Conservation (phyloP, 2,888 invertebrate species). For the Epinotia brunnichana region DNA sequence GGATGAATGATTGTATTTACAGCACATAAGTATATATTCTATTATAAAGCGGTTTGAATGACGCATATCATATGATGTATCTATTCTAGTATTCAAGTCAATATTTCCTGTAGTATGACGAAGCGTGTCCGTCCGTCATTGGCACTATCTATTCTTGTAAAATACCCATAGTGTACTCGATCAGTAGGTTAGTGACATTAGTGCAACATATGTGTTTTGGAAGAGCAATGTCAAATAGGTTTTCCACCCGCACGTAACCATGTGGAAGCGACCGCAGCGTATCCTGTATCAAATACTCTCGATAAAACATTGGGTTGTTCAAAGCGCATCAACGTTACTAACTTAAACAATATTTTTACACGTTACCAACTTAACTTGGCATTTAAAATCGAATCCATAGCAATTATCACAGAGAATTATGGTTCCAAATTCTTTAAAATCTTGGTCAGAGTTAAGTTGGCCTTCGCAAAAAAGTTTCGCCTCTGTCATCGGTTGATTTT, state of each 20-base stretch:
- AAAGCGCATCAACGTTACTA: slow-evolving; percentile 60
- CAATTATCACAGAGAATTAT: slow-evolving; percentile 48
- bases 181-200: slow-evolving; percentile 9
- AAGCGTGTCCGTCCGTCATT: background rate
- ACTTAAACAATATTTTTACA: slow-evolving; percentile 70
- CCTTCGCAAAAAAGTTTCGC: slow-evolving; percentile 54
- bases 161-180: background rate
- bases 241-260: slow-evolving; percentile 52
- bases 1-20: background rate
- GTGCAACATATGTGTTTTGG: slow-evolving; percentile 18
- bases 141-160: background rate
- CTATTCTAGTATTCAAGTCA: too few relatives aligned
- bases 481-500: slow-evolving; percentile 72
- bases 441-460: slow-evolving; percentile 7
- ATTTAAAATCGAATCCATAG: slow-evolving; percentile 47
- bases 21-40: background rate
- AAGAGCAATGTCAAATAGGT: slow-evolving; percentile 24
- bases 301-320: slow-evolving; percentile 66
- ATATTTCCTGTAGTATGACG: background rate
- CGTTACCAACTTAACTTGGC: slow-evolving; percentile 58
- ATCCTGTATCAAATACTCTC: slow-evolving; percentile 70
- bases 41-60: background rate
- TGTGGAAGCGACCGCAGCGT: slow-evolving; percentile 67
- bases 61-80: background rate
- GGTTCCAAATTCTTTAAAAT: slow-evolving; percentile 57